Evolutionary conservation across 1,140 invertebrate genomes (phyloP), one percentile per base, ranked within the genome.

Genomic region (Drosophila repleta): DNA sequence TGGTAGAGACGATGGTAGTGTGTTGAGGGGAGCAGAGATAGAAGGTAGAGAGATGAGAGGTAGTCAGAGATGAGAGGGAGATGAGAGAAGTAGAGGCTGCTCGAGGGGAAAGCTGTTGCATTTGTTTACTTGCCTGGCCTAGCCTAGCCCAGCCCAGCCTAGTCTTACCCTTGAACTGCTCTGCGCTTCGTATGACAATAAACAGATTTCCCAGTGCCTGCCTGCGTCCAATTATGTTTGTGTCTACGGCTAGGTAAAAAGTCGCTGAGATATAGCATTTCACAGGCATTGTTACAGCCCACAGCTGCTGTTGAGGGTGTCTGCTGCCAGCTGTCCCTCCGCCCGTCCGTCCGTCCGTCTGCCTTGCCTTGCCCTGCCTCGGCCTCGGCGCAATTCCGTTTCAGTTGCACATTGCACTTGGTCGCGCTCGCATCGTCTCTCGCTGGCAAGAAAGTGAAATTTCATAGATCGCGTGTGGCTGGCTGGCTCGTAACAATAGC

Each of bases 371-470:
- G 77, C 81, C 32, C 69, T 48, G 57, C 15, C 41, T 32, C 26
- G 64, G 65, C 49, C 64, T 37, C 63, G 32, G 56, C 48, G 61
- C 63, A 53, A 39, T 64, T 17, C n/a, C 1, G 52, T 41, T 77
- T 76, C 76, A 88, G 83, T 88, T 88, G 83, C 79, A 83, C 69
- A 64, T 77, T 76, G 83, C 76, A 83, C 76, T 83, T 83, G 72
- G 68, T 62, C 55, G 82, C 62, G 83, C 41, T 57, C 70, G 70
- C 69, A 81, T 57, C 75, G 53, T 46, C 39, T 3, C 48, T 37
- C 32, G 18, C 58, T 29, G n/a, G 35, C 21, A 45, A 56, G 83
- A 85, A 85, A 85, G 81, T 85, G 82, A 85, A 85, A 85, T 87
- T 69, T 32, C 21, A 51, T 41, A 24, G 61, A 85, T 85, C 82